phyloP scores from a whole-genome alignment of 2,888 invertebrate species.

The Drosophila longiperda region DNA sequence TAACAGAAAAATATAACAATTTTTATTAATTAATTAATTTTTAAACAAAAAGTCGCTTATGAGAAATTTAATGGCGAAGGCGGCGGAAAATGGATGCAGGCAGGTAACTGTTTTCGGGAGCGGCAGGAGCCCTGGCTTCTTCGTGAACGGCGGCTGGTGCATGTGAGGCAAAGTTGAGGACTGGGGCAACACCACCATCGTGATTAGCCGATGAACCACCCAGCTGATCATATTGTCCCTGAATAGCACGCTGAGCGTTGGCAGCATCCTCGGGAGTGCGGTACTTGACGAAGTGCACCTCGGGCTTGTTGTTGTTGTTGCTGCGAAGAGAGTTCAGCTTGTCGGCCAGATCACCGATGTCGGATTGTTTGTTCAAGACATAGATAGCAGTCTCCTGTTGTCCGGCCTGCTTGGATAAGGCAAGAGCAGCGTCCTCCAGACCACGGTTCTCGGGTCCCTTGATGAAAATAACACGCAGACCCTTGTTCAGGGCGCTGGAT shows the following conservation, averaged over 20 bases:
- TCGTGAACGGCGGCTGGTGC: conserved; percentile 34
- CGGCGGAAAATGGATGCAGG: conserved; percentile 72
- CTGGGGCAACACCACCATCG: conserved; percentile 76
- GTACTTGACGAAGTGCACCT: conserved; percentile 75
- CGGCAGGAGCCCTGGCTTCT: conserved; percentile 20
- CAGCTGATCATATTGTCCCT: conserved; percentile 64
- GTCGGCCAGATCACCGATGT: conserved; percentile 65
- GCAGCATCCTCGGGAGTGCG: conserved; percentile 70
- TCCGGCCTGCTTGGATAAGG: conserved; percentile 67
- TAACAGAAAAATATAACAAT: conserved; percentile 5
- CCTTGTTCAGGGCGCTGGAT: conserved; percentile 63
- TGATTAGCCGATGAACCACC: conserved; percentile 64
- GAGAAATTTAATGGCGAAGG: conserved; percentile 46
- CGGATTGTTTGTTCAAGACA: conserved; percentile 77
- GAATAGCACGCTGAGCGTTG: conserved; percentile 66
- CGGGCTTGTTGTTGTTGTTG: conserved; percentile 70
- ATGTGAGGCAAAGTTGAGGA: conserved; percentile 66
- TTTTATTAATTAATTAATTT: conserved; percentile 31
- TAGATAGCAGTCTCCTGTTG: conserved; percentile 78
- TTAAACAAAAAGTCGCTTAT: conserved; percentile 37
- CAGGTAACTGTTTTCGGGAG: conserved; percentile 67
- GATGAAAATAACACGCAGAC: conserved; percentile 81
- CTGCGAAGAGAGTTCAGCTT: conserved; percentile 61
- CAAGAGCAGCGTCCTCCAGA: conserved; percentile 67
- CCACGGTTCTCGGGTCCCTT: conserved; percentile 74